Evolutionary conservation across 2,113 vertebrate species (phyloP).

Genomic region (Daboia siamensis): DNA sequence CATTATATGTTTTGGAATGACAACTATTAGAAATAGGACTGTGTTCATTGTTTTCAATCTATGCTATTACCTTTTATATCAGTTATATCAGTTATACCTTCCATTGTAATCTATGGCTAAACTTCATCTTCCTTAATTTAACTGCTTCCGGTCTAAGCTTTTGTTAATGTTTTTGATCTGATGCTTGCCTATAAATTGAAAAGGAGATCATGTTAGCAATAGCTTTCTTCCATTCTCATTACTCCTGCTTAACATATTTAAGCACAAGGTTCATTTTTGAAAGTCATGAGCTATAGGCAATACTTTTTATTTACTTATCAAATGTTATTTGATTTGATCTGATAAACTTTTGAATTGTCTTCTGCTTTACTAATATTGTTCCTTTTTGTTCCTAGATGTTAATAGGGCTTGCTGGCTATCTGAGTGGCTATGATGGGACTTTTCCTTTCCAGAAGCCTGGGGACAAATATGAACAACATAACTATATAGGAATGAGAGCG

Average conservation of each 20-base stretch:
- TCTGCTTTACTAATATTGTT: neutral
- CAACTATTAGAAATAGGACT: neutral
- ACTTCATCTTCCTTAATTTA: neutral
- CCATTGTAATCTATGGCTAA: neutral
- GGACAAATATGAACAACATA: slow-evolving; percentile 91
- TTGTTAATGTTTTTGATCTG: neutral
- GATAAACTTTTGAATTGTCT: neutral
- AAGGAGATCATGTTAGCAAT: neutral
- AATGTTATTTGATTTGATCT: neutral
- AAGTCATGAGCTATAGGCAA: neutral
- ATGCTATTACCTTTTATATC: neutral
- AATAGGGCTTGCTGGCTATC: slow-evolving; percentile 91
- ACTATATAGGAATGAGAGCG: slow-evolving; percentile 94
- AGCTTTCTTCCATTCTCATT: neutral
- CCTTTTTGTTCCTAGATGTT: slow-evolving; percentile 81
- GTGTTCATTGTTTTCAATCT: neutral
- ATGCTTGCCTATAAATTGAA: neutral
- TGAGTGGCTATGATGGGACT: slow-evolving; percentile 92
- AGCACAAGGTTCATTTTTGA: neutral
- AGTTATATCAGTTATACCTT: no score
- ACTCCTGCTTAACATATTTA: neutral
- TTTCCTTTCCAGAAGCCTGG: slow-evolving; percentile 95
- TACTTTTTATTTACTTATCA: no score
- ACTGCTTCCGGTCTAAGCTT: neutral
- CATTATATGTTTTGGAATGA: neutral